phyloP scores from a whole-genome alignment of 1,140 invertebrate species.

The Drosophila pallidifrons region DNA sequence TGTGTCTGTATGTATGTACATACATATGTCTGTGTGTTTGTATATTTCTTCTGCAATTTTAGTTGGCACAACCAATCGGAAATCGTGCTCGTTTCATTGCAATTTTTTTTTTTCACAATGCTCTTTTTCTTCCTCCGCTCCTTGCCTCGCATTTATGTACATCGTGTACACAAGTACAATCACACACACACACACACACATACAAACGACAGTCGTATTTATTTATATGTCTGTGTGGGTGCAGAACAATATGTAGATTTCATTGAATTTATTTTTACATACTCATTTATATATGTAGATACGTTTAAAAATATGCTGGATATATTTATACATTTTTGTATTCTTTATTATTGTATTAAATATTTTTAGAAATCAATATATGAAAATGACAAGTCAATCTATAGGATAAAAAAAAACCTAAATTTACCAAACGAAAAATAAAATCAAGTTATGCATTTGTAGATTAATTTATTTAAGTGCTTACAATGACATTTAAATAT shows the following conservation, averaged over 20 bases:
- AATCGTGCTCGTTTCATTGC: constrained; percentile 46
- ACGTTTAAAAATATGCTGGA: too few relatives aligned
- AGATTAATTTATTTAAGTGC: too few relatives aligned
- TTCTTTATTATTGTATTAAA: neutral
- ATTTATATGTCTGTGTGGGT: constrained; percentile 7
- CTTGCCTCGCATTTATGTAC: constrained; percentile 6
- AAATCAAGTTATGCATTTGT: too few relatives aligned
- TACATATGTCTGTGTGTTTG: constrained; percentile 39
- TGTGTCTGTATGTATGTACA: constrained; percentile 27
- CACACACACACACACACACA: neutral
- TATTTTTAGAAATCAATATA: neutral
- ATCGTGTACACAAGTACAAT: constrained; percentile 6
- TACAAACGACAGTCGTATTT: neutral
- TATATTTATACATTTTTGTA: neutral
- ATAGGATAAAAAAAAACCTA: neutral
- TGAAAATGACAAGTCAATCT: neutral
- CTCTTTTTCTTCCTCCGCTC: constrained; percentile 10
- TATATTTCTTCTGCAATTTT: constrained; percentile 53
- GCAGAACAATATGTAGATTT: constrained; percentile 6
- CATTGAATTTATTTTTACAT: constrained; percentile 8
- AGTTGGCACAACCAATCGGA: constrained; percentile 62
- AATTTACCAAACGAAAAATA: too few relatives aligned
- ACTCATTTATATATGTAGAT: neutral
- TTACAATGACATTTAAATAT: too few relatives aligned
- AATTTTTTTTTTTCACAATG: constrained; percentile 16